Evolutionary conservation across 2,113 vertebrate genomes (phyloP).

Genomic region (Crotophaga sulcirostris): DNA sequence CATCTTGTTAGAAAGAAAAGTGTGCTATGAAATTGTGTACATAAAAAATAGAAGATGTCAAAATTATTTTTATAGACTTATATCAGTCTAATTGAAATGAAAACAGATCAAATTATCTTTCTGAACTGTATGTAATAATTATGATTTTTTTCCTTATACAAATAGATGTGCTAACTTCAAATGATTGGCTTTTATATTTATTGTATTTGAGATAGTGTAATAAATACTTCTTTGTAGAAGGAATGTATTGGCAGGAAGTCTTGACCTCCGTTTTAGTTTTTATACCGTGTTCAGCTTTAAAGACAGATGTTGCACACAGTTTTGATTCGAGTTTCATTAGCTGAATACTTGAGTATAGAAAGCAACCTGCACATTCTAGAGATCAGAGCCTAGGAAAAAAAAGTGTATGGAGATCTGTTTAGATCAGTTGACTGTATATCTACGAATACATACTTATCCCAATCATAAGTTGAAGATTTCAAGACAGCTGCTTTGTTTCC

Average conservation of each 20-base stretch:
- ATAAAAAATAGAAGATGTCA: not conserved
- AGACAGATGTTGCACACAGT: accelerated
- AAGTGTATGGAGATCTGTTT: not conserved
- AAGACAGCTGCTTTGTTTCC: not conserved
- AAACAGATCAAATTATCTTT: not conserved
- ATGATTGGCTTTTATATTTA: not conserved
- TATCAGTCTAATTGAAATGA: not conserved
- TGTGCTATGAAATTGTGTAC: not conserved
- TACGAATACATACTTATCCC: not conserved
- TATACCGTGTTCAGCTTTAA: not conserved
- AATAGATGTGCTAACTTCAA: too few species aligned
- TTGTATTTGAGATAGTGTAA: not conserved
- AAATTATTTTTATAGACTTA: not conserved
- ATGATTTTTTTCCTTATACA: too few species aligned
- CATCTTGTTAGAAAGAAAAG: not conserved
- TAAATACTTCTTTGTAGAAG: not conserved
- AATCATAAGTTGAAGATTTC: not conserved
- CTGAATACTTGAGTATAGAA: not conserved
- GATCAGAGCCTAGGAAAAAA: not conserved
- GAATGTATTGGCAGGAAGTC: not conserved
- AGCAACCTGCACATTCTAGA: not conserved
- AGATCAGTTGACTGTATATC: not conserved
- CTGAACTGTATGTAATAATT: not conserved
- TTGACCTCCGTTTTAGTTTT: not conserved
- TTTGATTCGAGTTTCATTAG: not conserved